Evolutionary conservation across 2,888 invertebrate species (phyloP).

Genomic region (Xanthia togata): DNA sequence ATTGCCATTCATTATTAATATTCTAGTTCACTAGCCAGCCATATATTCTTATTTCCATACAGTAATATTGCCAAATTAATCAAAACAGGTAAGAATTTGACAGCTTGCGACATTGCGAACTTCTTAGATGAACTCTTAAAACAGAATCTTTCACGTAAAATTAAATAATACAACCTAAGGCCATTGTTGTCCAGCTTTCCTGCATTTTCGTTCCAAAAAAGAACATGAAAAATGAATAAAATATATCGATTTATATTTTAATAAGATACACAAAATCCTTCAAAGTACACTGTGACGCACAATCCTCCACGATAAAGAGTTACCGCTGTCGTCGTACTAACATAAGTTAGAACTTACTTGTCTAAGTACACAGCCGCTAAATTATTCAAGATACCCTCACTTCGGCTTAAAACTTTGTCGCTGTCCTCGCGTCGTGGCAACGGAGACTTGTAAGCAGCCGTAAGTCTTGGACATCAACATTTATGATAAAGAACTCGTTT

Average conservation of each 20-base stretch:
- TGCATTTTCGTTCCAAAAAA: not conserved
- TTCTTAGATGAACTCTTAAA: not conserved
- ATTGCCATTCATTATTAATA: too few relatives aligned
- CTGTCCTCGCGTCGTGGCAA: constrained; percentile 43
- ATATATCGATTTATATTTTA: not conserved
- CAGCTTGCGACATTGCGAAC: too few relatives aligned
- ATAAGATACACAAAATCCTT: not conserved
- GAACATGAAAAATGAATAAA: not conserved
- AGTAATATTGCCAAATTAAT: too few relatives aligned
- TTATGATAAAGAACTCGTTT: constrained; percentile 39
- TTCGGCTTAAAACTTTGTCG: constrained; percentile 71
- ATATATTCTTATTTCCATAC: too few relatives aligned
- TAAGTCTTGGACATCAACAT: constrained; percentile 47
- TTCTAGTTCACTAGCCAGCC: too few relatives aligned
- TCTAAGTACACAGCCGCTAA: constrained; percentile 67
- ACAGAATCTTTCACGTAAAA: not conserved
- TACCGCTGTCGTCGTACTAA: constrained; percentile 21
- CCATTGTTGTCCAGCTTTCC: not conserved
- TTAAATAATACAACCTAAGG: not conserved
- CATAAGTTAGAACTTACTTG: constrained; percentile 53
- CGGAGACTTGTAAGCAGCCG: constrained; percentile 27
- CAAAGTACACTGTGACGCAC: constrained; percentile 8
- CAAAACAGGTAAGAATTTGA: too few relatives aligned
- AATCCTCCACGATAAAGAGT: constrained; percentile 32
- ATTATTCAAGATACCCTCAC: constrained; percentile 73